Percentiles rank a stretch among this genome's conserved stretches.
Conservation (phyloP, 2,797 vertebrate species). For the Chrysocyon brachyurus region DNA sequence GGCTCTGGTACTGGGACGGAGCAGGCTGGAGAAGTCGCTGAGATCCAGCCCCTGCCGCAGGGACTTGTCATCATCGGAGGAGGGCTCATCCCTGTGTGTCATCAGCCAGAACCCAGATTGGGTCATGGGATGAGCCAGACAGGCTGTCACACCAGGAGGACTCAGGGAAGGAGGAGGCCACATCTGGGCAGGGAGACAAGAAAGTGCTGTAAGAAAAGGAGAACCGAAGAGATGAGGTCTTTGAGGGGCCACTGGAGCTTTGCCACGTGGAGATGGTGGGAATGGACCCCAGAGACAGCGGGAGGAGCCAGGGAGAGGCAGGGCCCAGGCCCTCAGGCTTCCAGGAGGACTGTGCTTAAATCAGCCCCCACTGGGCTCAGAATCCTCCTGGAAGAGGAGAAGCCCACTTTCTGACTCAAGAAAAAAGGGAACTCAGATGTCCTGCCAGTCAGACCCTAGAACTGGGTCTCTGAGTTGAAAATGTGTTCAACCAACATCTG, state of each 20-base stretch:
- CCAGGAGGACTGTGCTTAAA: not conserved
- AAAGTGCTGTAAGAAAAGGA: not conserved
- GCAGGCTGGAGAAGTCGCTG: not conserved
- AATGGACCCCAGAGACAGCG: no score
- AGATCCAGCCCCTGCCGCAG: not conserved
- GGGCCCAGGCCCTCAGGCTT: not conserved
- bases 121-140: not conserved
- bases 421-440: not conserved
- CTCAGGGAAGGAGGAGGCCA: not conserved
- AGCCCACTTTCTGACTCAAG: not conserved
- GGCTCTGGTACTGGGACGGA: not conserved
- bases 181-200: not conserved
- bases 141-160: not conserved
- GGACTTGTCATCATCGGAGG: not conserved
- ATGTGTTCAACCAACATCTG: not conserved
- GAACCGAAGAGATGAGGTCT: no score
- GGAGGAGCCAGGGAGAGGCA: not conserved
- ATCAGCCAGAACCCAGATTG: not conserved
- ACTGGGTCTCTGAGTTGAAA: not conserved
- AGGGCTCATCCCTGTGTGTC: accelerated
- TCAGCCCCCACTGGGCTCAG: not conserved
- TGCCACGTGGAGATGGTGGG: accelerated
- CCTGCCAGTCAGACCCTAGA: not conserved
- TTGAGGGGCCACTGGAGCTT: not conserved
- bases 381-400: not conserved